Evolutionary conservation across 2,113 vertebrate genomes (phyloP), one percentile per base, ranked within the genome.

Genomic region (Nicator chloris): DNA sequence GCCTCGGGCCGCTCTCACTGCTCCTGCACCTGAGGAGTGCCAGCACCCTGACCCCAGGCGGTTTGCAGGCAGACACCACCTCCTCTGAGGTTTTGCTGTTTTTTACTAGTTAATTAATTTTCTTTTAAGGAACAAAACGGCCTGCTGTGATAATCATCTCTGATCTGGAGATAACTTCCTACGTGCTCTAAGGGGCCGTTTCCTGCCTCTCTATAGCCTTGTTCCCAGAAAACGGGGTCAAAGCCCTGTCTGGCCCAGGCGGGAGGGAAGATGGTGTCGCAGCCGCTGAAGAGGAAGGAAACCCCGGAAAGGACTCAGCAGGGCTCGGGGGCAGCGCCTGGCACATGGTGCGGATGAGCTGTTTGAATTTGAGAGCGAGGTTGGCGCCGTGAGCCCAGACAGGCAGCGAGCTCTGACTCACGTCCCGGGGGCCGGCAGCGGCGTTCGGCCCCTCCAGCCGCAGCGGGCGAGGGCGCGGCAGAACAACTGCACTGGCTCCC

Each of bases 211-310:
- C 14, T 9, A 0, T 2, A 45, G 33, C 39, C 21, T 9, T 17
- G 47, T 27, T 87, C 70, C 49, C 90, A 40, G 82, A 68, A 19
- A 44, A 26, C 2, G 10, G 57, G 71, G 76, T 49, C 60, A 28
- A 2, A 78, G 93, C 72, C 47, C 35, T 13, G 65, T 2, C 6
- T 42, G 84, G 39, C 51, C 37, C 2, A 0, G 73, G 81, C 20
- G 6, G 85, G 51, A 72, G 92, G 51, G 75, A 51, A 24, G 79
- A 56, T 82, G 89, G 54, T 77, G 54, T 5, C 10, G 63, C 73
- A 57, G 88, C n/a, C 1, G 28, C 80, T 33, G 56, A 53, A 39
- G 82, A 93, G 94, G 96, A 94, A 92, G 92, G 93, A 92, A 95
- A 7, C 22, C 71, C 89, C 80, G 80, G 93, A 70, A 91, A 84